These are phyloP conservation scores for Tinea trinotella DNA, from an alignment of 2,888 invertebrate genomes.

Conservation along the genomic window DNA sequence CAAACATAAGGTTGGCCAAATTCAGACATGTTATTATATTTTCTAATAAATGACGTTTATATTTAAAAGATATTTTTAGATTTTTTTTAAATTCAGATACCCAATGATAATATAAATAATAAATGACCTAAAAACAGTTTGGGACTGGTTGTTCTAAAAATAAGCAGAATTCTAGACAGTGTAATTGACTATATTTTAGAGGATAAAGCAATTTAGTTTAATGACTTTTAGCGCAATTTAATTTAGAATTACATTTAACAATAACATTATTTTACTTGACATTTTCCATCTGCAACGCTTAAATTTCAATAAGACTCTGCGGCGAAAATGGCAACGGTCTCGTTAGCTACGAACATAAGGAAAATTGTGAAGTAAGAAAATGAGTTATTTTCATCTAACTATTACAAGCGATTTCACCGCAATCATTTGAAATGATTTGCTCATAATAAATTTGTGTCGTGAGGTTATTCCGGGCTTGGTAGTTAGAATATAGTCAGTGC, in stretches of 20 bases:
- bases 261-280: neutral
- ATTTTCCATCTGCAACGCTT: neutral
- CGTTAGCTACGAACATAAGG: neutral
- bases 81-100: no score
- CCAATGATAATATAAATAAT: no score
- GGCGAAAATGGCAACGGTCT: neutral
- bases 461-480: constrained; percentile 10
- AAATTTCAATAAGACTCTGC: neutral
- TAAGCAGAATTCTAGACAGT: no score
- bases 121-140: no score
- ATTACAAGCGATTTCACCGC: constrained; percentile 18
- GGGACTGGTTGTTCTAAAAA: no score
- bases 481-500: constrained; percentile 1
- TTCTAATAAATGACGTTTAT: no score
- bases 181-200: no score
- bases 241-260: neutral
- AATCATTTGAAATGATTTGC: constrained; percentile 18
- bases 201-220: neutral
- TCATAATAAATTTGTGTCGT: constrained; percentile 19
- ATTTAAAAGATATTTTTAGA: no score
- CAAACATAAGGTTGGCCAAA: no score
- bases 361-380: constrained; percentile 10
- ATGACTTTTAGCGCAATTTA: neutral
- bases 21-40: no score
- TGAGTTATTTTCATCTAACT: constrained; percentile 11